These are phyloP conservation scores for Drosophila kurseongensis DNA, from an alignment of 1,140 invertebrate genomes.

Conservation along the genomic window DNA sequence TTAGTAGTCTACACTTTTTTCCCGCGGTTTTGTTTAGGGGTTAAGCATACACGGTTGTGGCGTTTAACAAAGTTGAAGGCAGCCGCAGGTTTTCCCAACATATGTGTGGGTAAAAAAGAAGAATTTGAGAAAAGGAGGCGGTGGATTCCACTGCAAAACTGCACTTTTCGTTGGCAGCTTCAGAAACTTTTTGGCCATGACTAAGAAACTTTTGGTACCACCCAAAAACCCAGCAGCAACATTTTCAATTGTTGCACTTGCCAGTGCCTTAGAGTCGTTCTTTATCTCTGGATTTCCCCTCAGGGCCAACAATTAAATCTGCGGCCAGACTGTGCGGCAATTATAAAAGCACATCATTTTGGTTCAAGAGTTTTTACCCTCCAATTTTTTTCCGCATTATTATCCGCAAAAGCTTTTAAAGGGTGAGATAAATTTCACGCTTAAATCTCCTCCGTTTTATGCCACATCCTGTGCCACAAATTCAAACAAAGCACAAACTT, in stretches of 20 bases:
- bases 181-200: slow-evolving; percentile 48
- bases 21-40: slow-evolving; percentile 25
- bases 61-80: slow-evolving; percentile 64
- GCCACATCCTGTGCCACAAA: slow-evolving; percentile 27
- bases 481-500: slow-evolving; percentile 24
- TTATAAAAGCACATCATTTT: slow-evolving; percentile 45
- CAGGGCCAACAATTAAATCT: slow-evolving; percentile 35
- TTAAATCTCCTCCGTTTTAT: slow-evolving; percentile 12
- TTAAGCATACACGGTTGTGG: slow-evolving; percentile 51
- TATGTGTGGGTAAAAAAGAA: slow-evolving; percentile 33
- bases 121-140: neutral
- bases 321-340: slow-evolving; percentile 21
- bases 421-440: slow-evolving; percentile 40
- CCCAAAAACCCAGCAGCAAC: slow-evolving; percentile 22
- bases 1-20: slow-evolving; percentile 29
- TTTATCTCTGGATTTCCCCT: neutral
- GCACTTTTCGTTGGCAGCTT: slow-evolving; percentile 49
- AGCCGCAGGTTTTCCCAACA: slow-evolving; percentile 53
- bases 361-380: slow-evolving; percentile 20
- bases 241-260: slow-evolving; percentile 68
- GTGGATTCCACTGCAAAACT: slow-evolving; percentile 43
- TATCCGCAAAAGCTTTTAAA: slow-evolving; percentile 34
- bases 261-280: neutral
- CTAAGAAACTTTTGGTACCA: slow-evolving; percentile 50
- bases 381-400: slow-evolving; percentile 3